A percentile compares a stretch with the other conserved stretches of the same genome.
Conservation (phyloP, 2,797 vertebrate species). For the Enteromius treurensis region DNA sequence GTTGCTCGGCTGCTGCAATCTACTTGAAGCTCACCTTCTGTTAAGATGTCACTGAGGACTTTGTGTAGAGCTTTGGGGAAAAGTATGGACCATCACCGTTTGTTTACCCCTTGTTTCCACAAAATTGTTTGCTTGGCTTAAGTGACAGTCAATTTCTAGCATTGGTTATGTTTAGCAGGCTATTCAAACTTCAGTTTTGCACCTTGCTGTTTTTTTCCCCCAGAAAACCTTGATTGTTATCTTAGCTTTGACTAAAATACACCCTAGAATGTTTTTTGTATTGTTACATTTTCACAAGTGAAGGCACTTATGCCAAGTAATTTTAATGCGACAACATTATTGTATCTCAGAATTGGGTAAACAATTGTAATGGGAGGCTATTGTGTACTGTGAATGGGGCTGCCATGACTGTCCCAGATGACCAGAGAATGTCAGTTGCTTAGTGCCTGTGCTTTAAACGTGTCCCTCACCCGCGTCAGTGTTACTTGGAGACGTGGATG, state of each 20-base stretch:
- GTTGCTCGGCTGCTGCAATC: not conserved
- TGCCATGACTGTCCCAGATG: constrained; percentile 56
- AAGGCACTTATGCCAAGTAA: constrained; percentile 16
- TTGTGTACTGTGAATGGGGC: constrained; percentile 49
- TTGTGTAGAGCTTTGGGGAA: not conserved
- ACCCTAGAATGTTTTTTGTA: constrained; percentile 15
- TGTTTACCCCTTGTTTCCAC: not conserved
- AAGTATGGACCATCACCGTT: not conserved
- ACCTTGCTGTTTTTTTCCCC: not conserved
- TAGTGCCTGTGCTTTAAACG: constrained; percentile 64
- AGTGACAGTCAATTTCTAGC: not conserved
- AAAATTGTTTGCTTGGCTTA: constrained; percentile 18
- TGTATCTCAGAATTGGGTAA: constrained; percentile 19
- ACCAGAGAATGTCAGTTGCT: constrained; percentile 53
- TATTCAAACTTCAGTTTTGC: constrained; percentile 9
- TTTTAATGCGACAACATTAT: constrained; percentile 21
- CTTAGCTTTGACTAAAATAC: constrained; percentile 8
- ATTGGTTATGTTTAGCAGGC: constrained; percentile 22
- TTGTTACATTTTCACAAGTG: constrained; percentile 29
- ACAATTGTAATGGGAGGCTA: constrained; percentile 37
- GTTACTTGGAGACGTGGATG: constrained; percentile 56
- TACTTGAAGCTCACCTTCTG: not conserved
- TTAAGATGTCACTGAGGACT: not conserved
- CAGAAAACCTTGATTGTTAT: constrained; percentile 2
- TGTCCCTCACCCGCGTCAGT: constrained; percentile 51